A percentile compares a stretch with the other conserved stretches of the same genome.
These are phyloP conservation scores for Cantharis rustica DNA, from an alignment of 2,888 invertebrate species.

Conservation along the genomic window DNA sequence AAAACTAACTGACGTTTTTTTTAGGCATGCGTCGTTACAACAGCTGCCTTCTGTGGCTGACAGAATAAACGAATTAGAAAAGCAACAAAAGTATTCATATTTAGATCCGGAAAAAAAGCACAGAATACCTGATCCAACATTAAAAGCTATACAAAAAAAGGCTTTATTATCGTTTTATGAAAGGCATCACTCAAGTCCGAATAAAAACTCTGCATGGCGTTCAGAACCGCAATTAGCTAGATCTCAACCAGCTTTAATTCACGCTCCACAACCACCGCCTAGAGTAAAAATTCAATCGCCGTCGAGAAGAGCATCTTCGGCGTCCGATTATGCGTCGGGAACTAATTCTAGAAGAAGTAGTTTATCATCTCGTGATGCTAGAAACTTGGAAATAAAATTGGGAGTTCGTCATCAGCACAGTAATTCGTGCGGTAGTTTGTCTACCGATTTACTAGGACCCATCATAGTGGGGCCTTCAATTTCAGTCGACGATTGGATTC, in stretches of 20 bases:
- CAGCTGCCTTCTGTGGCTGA: constrained; percentile 67
- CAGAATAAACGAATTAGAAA: constrained; percentile 68
- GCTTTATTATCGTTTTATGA: constrained; percentile 82
- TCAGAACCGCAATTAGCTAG: constrained; percentile 64
- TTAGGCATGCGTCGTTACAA: constrained; percentile 49
- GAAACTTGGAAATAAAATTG: constrained; percentile 45
- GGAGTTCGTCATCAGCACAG: constrained; percentile 61
- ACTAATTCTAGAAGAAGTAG: constrained; percentile 55
- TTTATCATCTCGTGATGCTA: constrained; percentile 48
- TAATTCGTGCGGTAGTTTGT: constrained; percentile 64
- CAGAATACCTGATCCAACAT: constrained; percentile 71
- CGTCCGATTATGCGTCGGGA: constrained; percentile 67
- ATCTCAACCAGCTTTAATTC: constrained; percentile 39
- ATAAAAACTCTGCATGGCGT: constrained; percentile 55
- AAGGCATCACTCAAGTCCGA: constrained; percentile 62
- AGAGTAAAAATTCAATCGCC: constrained; percentile 56
- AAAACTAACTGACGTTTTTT: constrained; percentile 26
- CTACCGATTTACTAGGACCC: constrained; percentile 63
- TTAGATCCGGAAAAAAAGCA: constrained; percentile 76
- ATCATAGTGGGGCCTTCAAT: constrained; percentile 67
- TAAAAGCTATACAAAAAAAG: constrained; percentile 83
- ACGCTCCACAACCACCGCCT: constrained; percentile 53
- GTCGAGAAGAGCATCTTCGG: constrained; percentile 67
- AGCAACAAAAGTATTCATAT: constrained; percentile 68
- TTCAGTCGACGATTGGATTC: constrained; percentile 71